Evolutionary conservation across 2,888 invertebrate genomes (phyloP).

Genomic region (Coenonympha glycerion): DNA sequence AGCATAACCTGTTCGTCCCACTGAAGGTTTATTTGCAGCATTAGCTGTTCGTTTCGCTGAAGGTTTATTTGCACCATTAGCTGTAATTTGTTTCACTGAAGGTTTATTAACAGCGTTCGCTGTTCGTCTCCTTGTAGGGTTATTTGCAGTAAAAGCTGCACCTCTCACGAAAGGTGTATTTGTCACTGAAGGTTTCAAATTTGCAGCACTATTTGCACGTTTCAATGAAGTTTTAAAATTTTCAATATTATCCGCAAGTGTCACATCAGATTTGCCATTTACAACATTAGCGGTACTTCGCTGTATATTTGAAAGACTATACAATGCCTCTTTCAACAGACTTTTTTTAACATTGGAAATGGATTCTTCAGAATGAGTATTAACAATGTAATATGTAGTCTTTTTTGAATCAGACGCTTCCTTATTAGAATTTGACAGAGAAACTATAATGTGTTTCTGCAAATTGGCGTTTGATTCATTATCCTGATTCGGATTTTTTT

Average conservation of each 20-base stretch:
- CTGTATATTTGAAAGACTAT: too few species aligned
- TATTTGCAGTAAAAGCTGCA: too few species aligned
- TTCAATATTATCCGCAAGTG: background rate
- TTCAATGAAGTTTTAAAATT: background rate
- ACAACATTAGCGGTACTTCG: background rate
- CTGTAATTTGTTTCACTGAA: too few species aligned
- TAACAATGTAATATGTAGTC: background rate
- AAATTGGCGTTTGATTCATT: background rate
- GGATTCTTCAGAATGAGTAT: background rate
- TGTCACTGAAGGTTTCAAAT: background rate
- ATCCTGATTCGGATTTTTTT: background rate
- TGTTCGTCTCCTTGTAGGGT: too few species aligned
- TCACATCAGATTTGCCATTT: too few species aligned
- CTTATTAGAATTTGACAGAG: too few species aligned
- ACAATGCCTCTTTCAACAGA: background rate
- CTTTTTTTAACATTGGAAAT: background rate
- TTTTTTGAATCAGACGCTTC: background rate
- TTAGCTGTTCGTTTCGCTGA: too few species aligned
- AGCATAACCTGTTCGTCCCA: too few species aligned
- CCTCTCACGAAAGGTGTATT: background rate
- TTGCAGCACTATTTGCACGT: background rate
- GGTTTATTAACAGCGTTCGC: too few species aligned
- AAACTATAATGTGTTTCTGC: background rate
- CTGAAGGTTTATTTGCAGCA: too few species aligned
- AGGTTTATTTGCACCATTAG: too few species aligned